These are phyloP conservation scores for Yoshiicerus persimilis DNA, from an alignment of 1,140 invertebrate species.

Conservation along the genomic window DNA sequence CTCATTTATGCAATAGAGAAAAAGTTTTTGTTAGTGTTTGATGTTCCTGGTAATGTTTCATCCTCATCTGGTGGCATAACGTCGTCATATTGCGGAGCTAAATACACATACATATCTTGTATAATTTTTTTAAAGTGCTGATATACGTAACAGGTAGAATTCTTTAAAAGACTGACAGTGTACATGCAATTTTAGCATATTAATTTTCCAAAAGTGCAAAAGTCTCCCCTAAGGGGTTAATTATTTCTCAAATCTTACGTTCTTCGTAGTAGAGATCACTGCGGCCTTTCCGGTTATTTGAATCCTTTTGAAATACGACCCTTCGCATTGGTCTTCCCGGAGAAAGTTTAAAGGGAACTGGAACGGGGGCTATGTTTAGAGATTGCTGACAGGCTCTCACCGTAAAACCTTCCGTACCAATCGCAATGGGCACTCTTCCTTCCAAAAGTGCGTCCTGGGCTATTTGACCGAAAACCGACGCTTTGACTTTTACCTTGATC, in stretches of 20 bases:
- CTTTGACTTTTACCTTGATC: neutral
- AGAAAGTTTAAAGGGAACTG: neutral
- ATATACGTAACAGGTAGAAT: too few species aligned
- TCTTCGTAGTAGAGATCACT: neutral
- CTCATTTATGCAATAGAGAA: neutral
- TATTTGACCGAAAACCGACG: neutral
- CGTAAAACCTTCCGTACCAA: neutral
- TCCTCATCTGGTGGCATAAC: neutral
- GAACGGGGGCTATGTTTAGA: neutral
- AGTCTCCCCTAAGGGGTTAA: too few species aligned
- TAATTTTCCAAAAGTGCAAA: too few species aligned
- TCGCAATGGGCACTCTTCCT: neutral
- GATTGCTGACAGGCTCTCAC: neutral
- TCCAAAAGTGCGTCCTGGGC: neutral
- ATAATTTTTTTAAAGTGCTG: neutral
- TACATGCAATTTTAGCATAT: too few species aligned
- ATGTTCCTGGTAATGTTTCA: neutral
- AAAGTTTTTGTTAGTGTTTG: neutral
- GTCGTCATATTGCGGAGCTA: neutral
- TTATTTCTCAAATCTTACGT: neutral
- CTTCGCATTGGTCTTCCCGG: neutral
- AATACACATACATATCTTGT: too few species aligned
- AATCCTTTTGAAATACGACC: neutral
- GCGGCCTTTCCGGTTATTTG: neutral
- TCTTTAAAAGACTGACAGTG: too few species aligned